Base-by-base conservation (phyloP, 2,797 vertebrate species). In the Microhierax caerulescens region DNA sequence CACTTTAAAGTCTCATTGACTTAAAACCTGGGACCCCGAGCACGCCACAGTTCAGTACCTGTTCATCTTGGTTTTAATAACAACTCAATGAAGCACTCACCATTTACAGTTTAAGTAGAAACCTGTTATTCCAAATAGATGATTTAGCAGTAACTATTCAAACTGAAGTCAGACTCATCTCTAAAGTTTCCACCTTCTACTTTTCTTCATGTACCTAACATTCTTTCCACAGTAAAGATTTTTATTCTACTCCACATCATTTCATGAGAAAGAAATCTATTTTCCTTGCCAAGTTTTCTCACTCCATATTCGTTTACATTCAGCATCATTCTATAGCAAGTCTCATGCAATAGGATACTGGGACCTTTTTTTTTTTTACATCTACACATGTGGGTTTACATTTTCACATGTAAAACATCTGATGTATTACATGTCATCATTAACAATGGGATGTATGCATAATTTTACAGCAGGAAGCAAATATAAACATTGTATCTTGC, bases 131-230 rank as follows among this genome's bases (percentile, higher is more conserved):
- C 48, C 28, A 13, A 83, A 48, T n/a, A 61, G 3, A 34, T 11
- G 34, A 37, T 53, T 61, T 39, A 43, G 17, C 24, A 70, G 18
- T 22, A 85, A 43, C 11, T 70, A 28, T 12, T 61, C 15, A 70
- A 72, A 18, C 19, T 43, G 32, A 75, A 67, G 16, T n/a, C 32
- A 37, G 30, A 70, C 6, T 88, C 10, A 61, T 25, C 10, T 20
- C 30, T 41, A 53, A 57, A 76, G 48, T 43, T 63, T 39, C 10
- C 37, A 61, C 3, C 5, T 75, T 63, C 30, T 76, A 10, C 22
- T 61, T 70, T 68, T 79, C 28, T 7, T 83, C 11, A 60, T 0
- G 0, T 56, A 36, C 2, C 12, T 32, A 45, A 12, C 32, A 37
- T 43, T 65, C 15, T 61, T 86, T 47, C 41, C 4, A 2, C n/a